Conservation (phyloP, 2,797 vertebrate species). For the Uromys caudimaculatus region DNA sequence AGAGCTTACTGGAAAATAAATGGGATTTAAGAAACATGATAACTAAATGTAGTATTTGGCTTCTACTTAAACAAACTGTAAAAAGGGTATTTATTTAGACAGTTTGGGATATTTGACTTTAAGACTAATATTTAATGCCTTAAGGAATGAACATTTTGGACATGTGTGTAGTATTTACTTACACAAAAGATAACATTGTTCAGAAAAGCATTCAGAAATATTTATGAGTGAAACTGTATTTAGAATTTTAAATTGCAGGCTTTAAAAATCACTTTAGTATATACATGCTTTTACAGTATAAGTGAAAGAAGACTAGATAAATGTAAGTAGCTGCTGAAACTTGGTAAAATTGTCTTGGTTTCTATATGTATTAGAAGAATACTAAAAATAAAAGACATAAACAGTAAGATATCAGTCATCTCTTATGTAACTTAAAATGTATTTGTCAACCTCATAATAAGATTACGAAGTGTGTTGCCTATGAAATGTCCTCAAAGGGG, state of each 20-base stretch:
- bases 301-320: not conserved
- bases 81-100: not conserved
- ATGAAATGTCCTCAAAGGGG: not conserved
- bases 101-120: constrained; percentile 20
- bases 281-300: not conserved
- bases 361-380: constrained; percentile 41
- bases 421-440: not conserved
- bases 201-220: not conserved
- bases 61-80: constrained; percentile 32
- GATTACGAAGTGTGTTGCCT: not conserved
- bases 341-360: not conserved
- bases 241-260: not conserved
- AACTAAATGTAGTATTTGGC: constrained; percentile 41
- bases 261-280: not conserved
- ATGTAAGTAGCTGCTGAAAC: not conserved
- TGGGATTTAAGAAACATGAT: not conserved
- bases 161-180: not conserved
- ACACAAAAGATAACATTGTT: not conserved
- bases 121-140: not conserved
- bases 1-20: constrained; percentile 34
- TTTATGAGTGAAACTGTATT: constrained; percentile 1
- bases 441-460: not conserved
- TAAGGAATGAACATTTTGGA: constrained; percentile 26
- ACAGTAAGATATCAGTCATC: not conserved
- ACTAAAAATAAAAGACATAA: constrained; percentile 1